phyloP scores from a whole-genome alignment of 2,888 invertebrate genomes.

The Polymixis flavicincta region DNA sequence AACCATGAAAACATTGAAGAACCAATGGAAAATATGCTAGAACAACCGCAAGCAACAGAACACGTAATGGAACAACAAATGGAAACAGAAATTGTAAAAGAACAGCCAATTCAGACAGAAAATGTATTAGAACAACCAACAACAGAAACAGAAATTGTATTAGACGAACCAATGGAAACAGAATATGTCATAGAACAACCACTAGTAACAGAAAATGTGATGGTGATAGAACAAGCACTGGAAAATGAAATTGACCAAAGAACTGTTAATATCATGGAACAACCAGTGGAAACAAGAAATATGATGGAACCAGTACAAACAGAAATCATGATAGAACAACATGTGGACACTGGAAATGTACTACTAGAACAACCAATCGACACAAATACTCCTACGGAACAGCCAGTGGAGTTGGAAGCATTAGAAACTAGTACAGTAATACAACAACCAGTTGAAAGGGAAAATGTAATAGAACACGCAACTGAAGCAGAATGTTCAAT shows the following conservation, averaged over 20 bases:
- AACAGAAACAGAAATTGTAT: slow-evolving; percentile 19
- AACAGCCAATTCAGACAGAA: slow-evolving; percentile 35
- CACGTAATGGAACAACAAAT: slow-evolving; percentile 31
- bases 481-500: slow-evolving; percentile 29
- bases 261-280: slow-evolving; percentile 21
- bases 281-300: slow-evolving; percentile 15
- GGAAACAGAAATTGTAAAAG: slow-evolving; percentile 18
- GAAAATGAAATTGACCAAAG: slow-evolving; percentile 31
- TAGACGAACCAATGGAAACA: slow-evolving; percentile 27
- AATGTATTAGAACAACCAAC: slow-evolving; percentile 27
- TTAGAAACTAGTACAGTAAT: slow-evolving; percentile 20
- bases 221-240: slow-evolving; percentile 25
- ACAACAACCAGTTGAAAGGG: slow-evolving; percentile 19
- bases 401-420: slow-evolving; percentile 16
- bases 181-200: slow-evolving; percentile 37
- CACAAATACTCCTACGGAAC: slow-evolving; percentile 7
- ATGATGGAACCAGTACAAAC: slow-evolving; percentile 8
- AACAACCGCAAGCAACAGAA: slow-evolving; percentile 31
- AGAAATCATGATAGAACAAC: slow-evolving; percentile 23
- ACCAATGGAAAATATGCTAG: slow-evolving; percentile 36
- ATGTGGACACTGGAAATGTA: slow-evolving; percentile 9
- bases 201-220: slow-evolving; percentile 19
- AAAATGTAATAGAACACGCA: slow-evolving; percentile 25
- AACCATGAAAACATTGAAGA: slow-evolving; percentile 38
- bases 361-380: slow-evolving; percentile 19